phyloP scores from a whole-genome alignment of 1,140 invertebrate genomes.

The Aphelenchoides avenae region DNA sequence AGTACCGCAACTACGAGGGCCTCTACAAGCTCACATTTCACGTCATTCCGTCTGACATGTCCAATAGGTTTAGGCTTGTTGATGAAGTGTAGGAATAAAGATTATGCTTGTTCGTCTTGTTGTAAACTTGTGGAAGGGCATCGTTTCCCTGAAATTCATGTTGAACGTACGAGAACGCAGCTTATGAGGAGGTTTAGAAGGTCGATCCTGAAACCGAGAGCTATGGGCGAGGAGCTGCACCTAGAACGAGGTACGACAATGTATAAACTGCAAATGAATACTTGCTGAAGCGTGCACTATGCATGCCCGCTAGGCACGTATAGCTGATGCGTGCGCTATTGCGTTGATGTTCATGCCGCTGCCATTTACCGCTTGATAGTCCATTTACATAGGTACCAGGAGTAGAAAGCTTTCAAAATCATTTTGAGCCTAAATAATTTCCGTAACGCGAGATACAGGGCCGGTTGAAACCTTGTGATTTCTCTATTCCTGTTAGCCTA shows the following conservation, averaged over 20 bases:
- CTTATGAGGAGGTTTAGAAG: neutral
- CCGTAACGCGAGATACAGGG: slow-evolving; percentile 3
- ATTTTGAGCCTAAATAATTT: neutral
- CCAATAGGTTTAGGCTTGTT: slow-evolving; percentile 38
- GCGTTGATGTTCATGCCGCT: too few species aligned
- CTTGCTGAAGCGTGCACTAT: too few species aligned
- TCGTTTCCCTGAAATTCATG: neutral
- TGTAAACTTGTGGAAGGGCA: neutral
- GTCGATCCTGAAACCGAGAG: neutral
- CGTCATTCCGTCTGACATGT: slow-evolving; percentile 38
- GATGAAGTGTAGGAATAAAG: slow-evolving; percentile 26
- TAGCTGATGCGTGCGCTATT: too few species aligned
- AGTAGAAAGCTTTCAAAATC: too few species aligned
- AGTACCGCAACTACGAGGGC: slow-evolving; percentile 22
- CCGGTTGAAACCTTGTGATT: too few species aligned
- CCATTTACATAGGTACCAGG: too few species aligned
- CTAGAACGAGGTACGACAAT: too few species aligned
- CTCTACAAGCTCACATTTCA: slow-evolving; percentile 40
- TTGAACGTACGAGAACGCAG: neutral
- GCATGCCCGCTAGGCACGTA: too few species aligned
- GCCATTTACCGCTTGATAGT: too few species aligned
- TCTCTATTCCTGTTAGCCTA: neutral
- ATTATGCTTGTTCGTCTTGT: slow-evolving; percentile 8
- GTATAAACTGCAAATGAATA: too few species aligned
- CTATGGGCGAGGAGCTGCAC: too few species aligned